These are phyloP conservation scores for Chymomyza fuscimana DNA, from an alignment of 2,888 invertebrate species.

Conservation along the genomic window DNA sequence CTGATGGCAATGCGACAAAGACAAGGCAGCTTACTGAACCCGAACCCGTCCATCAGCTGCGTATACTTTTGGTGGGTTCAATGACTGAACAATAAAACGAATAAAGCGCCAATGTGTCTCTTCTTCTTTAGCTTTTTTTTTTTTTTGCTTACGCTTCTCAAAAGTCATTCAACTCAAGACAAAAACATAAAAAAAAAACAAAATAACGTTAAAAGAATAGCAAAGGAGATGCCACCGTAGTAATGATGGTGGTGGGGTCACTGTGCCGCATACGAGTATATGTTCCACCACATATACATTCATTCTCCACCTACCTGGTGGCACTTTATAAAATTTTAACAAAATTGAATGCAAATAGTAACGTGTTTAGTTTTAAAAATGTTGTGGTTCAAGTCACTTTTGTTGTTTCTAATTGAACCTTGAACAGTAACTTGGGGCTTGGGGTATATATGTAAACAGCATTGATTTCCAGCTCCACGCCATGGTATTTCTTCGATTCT, in stretches of 20 bases:
- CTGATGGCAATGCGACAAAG: neutral
- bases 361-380: constrained; percentile 36
- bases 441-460: too few species aligned
- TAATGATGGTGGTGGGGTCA: constrained; percentile 48
- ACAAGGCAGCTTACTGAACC: too few species aligned
- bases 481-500: too few species aligned
- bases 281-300: constrained; percentile 20
- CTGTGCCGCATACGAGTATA: constrained; percentile 47
- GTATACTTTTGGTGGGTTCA: constrained; percentile 64
- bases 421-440: too few species aligned
- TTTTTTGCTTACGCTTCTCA: constrained; percentile 50
- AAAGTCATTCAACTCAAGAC: constrained; percentile 64
- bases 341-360: constrained; percentile 31
- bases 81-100: constrained; percentile 47
- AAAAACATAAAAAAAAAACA: constrained; percentile 36
- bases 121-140: constrained; percentile 40
- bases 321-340: constrained; percentile 12
- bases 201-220: constrained; percentile 67
- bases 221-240: constrained; percentile 41
- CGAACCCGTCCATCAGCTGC: constrained; percentile 54
- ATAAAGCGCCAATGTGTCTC: constrained; percentile 54
- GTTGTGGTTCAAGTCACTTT: too few species aligned
- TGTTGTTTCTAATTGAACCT: too few species aligned
- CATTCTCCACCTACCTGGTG: constrained; percentile 8
- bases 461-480: too few species aligned